These are phyloP conservation scores for Napeogenes inachia DNA, from an alignment of 2,888 invertebrate species.

Conservation along the genomic window DNA sequence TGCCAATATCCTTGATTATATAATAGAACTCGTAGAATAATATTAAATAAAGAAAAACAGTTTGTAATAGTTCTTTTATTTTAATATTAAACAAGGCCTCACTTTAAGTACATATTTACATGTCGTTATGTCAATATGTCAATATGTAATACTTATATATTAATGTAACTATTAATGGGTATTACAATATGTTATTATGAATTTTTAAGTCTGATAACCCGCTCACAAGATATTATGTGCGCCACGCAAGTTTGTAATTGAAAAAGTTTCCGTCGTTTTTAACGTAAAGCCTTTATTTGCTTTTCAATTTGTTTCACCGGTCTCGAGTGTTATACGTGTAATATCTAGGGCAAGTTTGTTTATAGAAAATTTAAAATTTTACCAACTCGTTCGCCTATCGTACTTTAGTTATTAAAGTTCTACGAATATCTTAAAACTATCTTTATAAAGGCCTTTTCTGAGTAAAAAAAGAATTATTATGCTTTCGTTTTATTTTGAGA, in stretches of 20 bases:
- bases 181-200: conserved; percentile 21
- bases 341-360: conserved; percentile 42
- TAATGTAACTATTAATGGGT: no score
- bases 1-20: neutral
- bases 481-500: no score
- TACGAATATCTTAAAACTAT: neutral
- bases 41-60: no score
- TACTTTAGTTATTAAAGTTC: conserved; percentile 9
- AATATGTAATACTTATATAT: no score
- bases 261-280: conserved; percentile 68
- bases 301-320: conserved; percentile 52
- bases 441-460: neutral
- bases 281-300: conserved; percentile 53
- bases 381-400: conserved; percentile 23
- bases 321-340: conserved; percentile 41
- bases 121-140: no score
- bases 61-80: conserved; percentile 9
- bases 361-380: conserved; percentile 43
- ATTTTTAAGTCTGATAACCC: conserved; percentile 34
- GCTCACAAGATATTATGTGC: conserved; percentile 48
- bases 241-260: conserved; percentile 74
- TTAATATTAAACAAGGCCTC: no score
- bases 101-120: no score
- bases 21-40: neutral
- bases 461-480: no score